phyloP scores from a whole-genome alignment of 2,113 vertebrate genomes.

The Callopanchax toddi region DNA sequence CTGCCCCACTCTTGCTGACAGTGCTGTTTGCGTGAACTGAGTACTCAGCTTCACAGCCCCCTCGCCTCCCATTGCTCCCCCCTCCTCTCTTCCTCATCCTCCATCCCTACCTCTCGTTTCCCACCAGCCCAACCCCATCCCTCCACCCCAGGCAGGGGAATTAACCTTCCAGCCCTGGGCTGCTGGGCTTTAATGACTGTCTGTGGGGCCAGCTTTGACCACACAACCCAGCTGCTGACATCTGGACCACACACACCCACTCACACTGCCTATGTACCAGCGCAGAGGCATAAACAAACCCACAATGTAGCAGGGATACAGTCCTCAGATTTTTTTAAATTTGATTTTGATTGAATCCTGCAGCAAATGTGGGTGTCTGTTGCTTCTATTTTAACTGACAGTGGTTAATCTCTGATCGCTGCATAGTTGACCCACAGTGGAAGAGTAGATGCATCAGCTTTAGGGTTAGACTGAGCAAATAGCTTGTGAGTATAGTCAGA shows the following conservation, averaged over 20 bases:
- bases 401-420: slow-evolving; percentile 21
- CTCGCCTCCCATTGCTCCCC: slow-evolving; percentile 64
- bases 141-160: slow-evolving; percentile 62
- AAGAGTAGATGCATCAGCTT: slow-evolving; percentile 32
- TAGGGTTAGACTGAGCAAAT: slow-evolving; percentile 39
- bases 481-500: slow-evolving; percentile 4
- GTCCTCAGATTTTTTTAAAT: not conserved
- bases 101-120: slow-evolving; percentile 45
- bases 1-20: slow-evolving; percentile 76
- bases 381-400: slow-evolving; percentile 4
- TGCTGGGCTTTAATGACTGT: slow-evolving; percentile 77
- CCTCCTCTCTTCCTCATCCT: slow-evolving; percentile 29
- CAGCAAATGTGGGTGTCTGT: slow-evolving; percentile 29
- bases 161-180: slow-evolving; percentile 75
- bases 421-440: slow-evolving; percentile 28
- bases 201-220: slow-evolving; percentile 59
- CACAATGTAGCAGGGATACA: slow-evolving; percentile 13
- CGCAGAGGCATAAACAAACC: slow-evolving; percentile 5
- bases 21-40: slow-evolving; percentile 76
- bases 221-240: slow-evolving; percentile 76
- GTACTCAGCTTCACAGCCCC: slow-evolving; percentile 76
- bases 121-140: slow-evolving; percentile 41
- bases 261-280: slow-evolving; percentile 9
- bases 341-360: slow-evolving; percentile 32
- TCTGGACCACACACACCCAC: slow-evolving; percentile 64